Conservation (phyloP, 2,113 vertebrate genomes). For the Python bivittatus region DNA sequence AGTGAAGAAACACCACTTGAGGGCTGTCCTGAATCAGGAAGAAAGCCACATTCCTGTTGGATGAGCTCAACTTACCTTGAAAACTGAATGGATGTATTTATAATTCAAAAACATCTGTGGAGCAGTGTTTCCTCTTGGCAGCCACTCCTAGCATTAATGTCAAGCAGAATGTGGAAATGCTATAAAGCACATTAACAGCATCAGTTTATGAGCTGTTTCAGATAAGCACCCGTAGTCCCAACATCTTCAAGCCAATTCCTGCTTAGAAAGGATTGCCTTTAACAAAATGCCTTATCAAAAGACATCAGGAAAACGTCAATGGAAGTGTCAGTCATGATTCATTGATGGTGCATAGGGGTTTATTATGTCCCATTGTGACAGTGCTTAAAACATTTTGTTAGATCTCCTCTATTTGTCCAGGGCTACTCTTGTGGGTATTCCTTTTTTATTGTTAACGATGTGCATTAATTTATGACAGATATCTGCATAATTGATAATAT, state of each 20-base stretch:
- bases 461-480: background rate
- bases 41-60: conserved; percentile 14
- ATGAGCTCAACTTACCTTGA: conserved; percentile 28
- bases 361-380: background rate
- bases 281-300: background rate
- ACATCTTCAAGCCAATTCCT: background rate
- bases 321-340: background rate
- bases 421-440: background rate
- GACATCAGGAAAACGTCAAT: background rate
- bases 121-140: conserved; percentile 15
- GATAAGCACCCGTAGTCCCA: background rate
- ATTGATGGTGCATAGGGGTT: background rate
- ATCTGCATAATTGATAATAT: background rate
- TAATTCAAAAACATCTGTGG: conserved; percentile 30
- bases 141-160: background rate
- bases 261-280: background rate
- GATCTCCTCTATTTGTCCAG: background rate
- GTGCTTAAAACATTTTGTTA: background rate
- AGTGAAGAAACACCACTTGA: conserved; percentile 25
- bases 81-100: conserved; percentile 13
- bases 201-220: conserved; percentile 6
- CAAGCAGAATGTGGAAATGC: conserved; percentile 20
- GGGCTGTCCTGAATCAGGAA: conserved; percentile 17
- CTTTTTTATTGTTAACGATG: background rate
- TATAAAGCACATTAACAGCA: conserved; percentile 5